Evolutionary conservation across 1,140 invertebrate genomes (phyloP), one percentile per base, ranked within the genome.

Genomic region (Aplysia californica): DNA sequence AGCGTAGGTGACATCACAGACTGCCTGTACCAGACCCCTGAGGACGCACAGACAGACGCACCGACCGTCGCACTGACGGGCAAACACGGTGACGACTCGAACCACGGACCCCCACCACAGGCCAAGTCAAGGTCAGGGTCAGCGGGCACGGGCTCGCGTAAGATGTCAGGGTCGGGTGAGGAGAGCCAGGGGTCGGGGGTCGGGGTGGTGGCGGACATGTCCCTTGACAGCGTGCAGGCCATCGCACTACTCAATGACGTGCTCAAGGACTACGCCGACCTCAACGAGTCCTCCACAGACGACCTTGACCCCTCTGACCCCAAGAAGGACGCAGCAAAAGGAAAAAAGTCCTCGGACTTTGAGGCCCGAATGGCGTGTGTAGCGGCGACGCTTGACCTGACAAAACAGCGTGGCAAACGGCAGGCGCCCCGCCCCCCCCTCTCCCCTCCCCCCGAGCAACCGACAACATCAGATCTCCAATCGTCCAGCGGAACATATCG

Each of bases 221-320:
- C n/a, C n/a, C n/a, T n/a, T n/a, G n/a, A n/a, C n/a, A n/a, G n/a
- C n/a, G 15, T 76, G 85, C 72, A 82, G 79, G 77, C 84, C 1
- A 82, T 87, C 15, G 84, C 84, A 29, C 69, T 85, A 15, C 78
- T 87, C 3, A 87, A 87, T 78, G 82, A 85, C 76, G 81, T 87
- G 21, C 77, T 87, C 35, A 78, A 81, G 35, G 82, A 80, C 70
- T 87, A 87, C 65, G 82, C 81, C 31, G 77, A 79, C 10, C 39
- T 78, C 20, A 79, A 79, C 31, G 74, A 79, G 38, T 76, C 73
- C 1, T 79, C 78, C 36, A 79, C 78, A 2, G 79, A 80, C 61
- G 78, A 79, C 66, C 23, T 36, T 3, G 18, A 21, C 0, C 26
- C 65, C 10, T 65, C 73, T 18, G 80, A 80, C 36, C 18, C 36